Evolutionary conservation across 1,140 invertebrate genomes (phyloP).

Genomic region (Papilio machaon): DNA sequence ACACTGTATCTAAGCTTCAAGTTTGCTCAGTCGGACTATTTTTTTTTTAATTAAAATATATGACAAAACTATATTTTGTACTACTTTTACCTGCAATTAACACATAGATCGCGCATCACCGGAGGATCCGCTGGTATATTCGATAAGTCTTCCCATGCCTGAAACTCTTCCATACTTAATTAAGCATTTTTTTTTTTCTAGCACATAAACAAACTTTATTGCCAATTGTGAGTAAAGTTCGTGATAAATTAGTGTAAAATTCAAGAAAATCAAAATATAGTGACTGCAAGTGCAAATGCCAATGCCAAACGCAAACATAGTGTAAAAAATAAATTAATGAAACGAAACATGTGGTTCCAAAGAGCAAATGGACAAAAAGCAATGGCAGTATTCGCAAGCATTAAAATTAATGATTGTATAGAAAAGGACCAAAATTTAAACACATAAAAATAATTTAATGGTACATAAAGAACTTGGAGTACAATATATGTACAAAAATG

Average conservation of each 20-base stretch:
- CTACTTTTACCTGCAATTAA: conserved; percentile 85
- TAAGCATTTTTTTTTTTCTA: conserved; percentile 14
- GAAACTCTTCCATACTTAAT: conserved; percentile 75
- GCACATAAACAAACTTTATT: not conserved
- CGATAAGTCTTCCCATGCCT: conserved; percentile 86
- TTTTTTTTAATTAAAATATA: too few relatives aligned
- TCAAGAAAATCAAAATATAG: not conserved
- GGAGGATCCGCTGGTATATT: conserved; percentile 89
- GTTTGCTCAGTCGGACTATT: too few relatives aligned
- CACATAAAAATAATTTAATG: too few relatives aligned
- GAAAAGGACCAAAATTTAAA: too few relatives aligned
- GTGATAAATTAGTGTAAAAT: not conserved
- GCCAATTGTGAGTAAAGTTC: not conserved
- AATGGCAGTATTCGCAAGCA: not conserved
- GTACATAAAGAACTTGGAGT: too few relatives aligned
- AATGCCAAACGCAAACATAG: not conserved
- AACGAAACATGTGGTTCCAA: not conserved
- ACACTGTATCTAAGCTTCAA: too few relatives aligned
- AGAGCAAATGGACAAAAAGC: not conserved
- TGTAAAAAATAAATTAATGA: not conserved
- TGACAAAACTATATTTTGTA: not conserved
- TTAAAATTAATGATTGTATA: too few relatives aligned
- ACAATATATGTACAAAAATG: too few relatives aligned
- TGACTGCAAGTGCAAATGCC: not conserved
- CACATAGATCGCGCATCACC: conserved; percentile 86